phyloP scores from a whole-genome alignment of 2,113 vertebrate species.

The Phodopus roborovskii region DNA sequence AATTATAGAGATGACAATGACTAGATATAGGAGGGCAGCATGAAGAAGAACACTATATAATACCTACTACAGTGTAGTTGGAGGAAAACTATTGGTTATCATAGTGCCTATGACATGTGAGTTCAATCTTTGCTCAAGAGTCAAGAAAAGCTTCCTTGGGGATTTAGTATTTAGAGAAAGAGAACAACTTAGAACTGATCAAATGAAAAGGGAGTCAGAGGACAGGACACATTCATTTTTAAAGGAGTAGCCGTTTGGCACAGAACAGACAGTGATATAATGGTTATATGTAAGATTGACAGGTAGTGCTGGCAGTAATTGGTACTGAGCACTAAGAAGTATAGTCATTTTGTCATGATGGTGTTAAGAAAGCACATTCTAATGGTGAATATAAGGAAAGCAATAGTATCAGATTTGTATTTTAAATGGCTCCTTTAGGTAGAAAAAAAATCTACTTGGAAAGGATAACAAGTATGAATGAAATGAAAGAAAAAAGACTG shows the following conservation, averaged over 20 bases:
- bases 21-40: neutral
- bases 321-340: neutral
- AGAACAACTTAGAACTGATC: neutral
- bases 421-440: neutral
- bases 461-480: neutral
- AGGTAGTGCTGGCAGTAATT: neutral
- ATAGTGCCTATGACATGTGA: neutral
- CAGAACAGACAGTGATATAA: neutral
- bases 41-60: neutral
- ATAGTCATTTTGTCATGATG: neutral
- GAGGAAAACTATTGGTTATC: neutral
- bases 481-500: neutral
- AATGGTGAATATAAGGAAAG: neutral
- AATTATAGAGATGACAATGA: neutral
- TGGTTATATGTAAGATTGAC: neutral
- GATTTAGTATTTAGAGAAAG: neutral
- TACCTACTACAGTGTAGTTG: neutral
- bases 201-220: neutral
- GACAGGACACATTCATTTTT: neutral
- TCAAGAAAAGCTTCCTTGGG: neutral
- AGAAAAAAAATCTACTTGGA: neutral
- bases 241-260: neutral
- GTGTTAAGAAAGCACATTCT: neutral
- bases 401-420: neutral
- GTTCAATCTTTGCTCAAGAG: neutral